Base-by-base conservation (phyloP, 2,888 invertebrate genomes). In the Nomada flava region DNA sequence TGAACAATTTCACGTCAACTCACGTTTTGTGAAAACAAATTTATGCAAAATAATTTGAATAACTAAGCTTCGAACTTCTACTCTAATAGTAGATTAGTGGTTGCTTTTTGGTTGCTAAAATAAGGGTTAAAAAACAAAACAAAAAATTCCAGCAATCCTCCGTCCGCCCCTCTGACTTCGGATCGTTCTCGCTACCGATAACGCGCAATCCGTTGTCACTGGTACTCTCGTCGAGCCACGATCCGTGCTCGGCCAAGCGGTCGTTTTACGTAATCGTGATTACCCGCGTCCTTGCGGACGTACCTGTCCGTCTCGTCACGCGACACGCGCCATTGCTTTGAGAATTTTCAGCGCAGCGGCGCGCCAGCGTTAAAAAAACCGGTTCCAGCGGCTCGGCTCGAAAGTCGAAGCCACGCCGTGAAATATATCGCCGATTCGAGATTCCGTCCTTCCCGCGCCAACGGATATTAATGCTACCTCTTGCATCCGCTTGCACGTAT, bases 321-420 rank as follows among this genome's bases (percentile, higher is more conserved):
- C 84, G 79, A 84, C 76, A 23, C 75, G 75, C 79, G 81, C 87
- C 86, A 88, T 88, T 82, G 84, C 80, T 84, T 75, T 80, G 75
- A 76, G 76, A 81, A 82, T 88, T 88, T 87, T 82, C 80, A 20
- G 57, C 75, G 76, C 76, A 78, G 79, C 72, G 75, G 77, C 70
- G 76, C 76, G 63, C 70, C 76, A 60, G 74, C 75, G 78, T 76
- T 79, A 81, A 88, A 87, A 80, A 84, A 88, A 88, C 87, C 86
- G 87, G 86, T 88, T 87, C 74, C 76, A 57, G 65, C 72, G 52
- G 65, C 70, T 44, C 60, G 44, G 47, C 75, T 79, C 76, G 82
- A 79, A 82, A 82, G 71, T 79, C 79, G 67, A 68, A 72, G 73
- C 59, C 55, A 64, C 62, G 23, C 62, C 57, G 81, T 78, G 73